A percentile compares a stretch with the other conserved stretches of the same genome.
phyloP scores from a whole-genome alignment of 2,797 vertebrate genomes.

The Odontamblyopus lacepedii region DNA sequence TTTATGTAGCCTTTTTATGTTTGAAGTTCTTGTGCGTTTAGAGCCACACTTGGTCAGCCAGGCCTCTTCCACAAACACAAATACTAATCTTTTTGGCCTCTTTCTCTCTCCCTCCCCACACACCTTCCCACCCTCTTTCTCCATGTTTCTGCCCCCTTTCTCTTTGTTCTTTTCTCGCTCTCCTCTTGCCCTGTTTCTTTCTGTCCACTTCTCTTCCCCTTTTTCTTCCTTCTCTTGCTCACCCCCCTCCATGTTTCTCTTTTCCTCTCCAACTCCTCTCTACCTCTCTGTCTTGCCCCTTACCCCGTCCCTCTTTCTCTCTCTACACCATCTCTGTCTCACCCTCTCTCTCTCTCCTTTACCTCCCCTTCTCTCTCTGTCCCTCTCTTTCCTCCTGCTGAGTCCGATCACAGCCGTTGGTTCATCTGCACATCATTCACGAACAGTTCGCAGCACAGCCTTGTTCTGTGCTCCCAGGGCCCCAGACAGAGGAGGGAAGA shows the following conservation, averaged over 20 bases:
- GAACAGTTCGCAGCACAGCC: constrained; percentile 54
- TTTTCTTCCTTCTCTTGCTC: too few species aligned
- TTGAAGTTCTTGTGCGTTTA: constrained; percentile 32
- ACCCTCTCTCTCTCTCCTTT: too few species aligned
- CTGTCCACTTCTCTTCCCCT: background rate
- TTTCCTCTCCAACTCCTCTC: too few species aligned
- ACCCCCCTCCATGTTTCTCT: too few species aligned
- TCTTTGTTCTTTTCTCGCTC: too few species aligned
- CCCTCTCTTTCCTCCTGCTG: constrained; percentile 36
- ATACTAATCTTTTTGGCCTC: constrained; percentile 61
- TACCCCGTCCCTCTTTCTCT: constrained; percentile 42
- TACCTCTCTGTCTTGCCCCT: background rate
- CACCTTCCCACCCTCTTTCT: too few species aligned
- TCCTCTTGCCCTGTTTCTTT: background rate
- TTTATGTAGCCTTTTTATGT: constrained; percentile 7
- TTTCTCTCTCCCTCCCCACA: too few species aligned
- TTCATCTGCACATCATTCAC: constrained; percentile 71
- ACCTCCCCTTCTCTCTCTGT: too few species aligned
- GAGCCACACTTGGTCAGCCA: constrained; percentile 33
- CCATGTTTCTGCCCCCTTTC: too few species aligned
- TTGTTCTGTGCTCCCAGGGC: constrained; percentile 64
- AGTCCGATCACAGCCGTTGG: constrained; percentile 72
- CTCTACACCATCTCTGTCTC: constrained; percentile 20
- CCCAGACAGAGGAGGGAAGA: constrained; percentile 48
- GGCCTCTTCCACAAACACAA: constrained; percentile 25